Base-by-base conservation (phyloP, 1,140 invertebrate species). In the Nautilus pompilius region DNA sequence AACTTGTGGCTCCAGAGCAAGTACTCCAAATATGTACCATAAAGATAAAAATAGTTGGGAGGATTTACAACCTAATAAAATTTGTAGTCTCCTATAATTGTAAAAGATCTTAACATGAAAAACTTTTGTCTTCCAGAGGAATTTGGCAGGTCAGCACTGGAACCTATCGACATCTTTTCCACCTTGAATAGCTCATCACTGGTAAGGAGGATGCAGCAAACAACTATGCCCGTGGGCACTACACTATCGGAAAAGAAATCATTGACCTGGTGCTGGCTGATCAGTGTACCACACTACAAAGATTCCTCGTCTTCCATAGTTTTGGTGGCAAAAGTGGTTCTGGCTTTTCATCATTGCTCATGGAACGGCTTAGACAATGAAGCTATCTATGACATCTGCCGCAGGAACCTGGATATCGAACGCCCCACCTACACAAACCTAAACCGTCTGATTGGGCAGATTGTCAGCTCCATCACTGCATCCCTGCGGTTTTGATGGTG, bases 271-370 rank as follows among this genome's bases (percentile, higher is more conserved):
- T 71, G 24, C 65, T 79, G 67, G 77, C 63, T 77, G 49, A 76
- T 29, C 55, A 71, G 20, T 71, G 70, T 34, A 67, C 70, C 26
- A 68, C 63, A 32, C 63, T 70, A 17, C 69, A 70, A 36, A 67
- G 69, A 34, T 70, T 70, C 58, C 36, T 70, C 6, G 46, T 70
- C 53, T 66, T 66, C 64, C 64, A 66, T 32, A 33, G 28, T 34
- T 61, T 61, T 68, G 77, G 76, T 46, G 93, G 93, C 48, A 91
- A 91, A 49, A 93, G 92, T 63, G 92, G 92, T 10, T 56, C 80
- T 41, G 80, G 92, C 4, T 93, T 93, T 81, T 91, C 91, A 5
- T 92, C 91, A 0, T 82, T 93, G 53, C 84, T 93, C 45, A 93
- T 93, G 92, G 91, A 93, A 83, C 84, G 91, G 62, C 85, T 93